phyloP scores from a whole-genome alignment of 2,113 vertebrate genomes.

The Dromiciops gliroides region DNA sequence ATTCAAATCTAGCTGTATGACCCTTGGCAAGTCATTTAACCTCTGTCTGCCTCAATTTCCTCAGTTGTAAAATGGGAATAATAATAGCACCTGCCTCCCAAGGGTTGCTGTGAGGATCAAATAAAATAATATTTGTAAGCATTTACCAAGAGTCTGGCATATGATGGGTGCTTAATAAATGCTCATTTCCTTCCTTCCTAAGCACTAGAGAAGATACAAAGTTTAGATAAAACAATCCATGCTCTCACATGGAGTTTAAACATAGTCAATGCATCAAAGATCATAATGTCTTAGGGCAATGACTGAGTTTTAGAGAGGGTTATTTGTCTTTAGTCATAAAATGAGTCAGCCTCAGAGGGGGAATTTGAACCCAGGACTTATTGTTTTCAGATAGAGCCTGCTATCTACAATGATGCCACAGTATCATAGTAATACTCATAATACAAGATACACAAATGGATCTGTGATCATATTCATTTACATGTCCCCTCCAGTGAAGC shows the following conservation, averaged over 20 bases:
- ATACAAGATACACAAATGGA: neutral
- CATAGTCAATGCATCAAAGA: too few relatives aligned
- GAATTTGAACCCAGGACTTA: neutral
- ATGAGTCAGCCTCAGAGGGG: neutral
- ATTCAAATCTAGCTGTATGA: neutral
- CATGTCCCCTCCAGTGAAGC: neutral
- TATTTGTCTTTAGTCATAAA: neutral
- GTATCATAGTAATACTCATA: neutral
- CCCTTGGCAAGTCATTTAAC: too few relatives aligned
- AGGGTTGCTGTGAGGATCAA: neutral
- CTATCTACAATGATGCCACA: neutral
- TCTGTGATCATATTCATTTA: neutral
- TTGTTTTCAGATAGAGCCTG: neutral
- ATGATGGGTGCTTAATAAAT: neutral
- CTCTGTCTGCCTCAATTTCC: neutral
- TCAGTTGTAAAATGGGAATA: neutral
- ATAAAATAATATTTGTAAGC: neutral
- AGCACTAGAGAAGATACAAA: neutral
- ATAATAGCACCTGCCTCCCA: neutral
- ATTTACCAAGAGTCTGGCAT: neutral
- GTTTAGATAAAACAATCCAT: neutral
- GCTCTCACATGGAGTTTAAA: too few relatives aligned
- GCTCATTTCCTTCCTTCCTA: neutral
- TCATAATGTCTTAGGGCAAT: neutral
- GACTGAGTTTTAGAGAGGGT: neutral